Conservation (phyloP, 2,113 vertebrate species). For the Oenanthe oenanthe region DNA sequence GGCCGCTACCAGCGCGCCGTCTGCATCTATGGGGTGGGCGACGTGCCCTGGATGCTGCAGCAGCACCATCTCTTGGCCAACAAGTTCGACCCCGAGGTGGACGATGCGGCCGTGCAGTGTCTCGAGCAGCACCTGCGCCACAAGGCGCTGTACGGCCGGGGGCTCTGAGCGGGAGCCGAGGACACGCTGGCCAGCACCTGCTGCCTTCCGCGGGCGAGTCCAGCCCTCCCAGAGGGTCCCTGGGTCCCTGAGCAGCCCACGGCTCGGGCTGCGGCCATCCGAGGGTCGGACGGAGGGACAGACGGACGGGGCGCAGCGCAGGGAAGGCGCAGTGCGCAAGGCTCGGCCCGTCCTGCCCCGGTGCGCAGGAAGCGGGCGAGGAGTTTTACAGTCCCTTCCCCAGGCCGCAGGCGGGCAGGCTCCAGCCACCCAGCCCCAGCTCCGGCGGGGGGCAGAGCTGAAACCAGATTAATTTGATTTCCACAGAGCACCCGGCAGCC, state of each 20-base stretch:
- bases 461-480: not conserved
- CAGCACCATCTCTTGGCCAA: slow-evolving; percentile 90
- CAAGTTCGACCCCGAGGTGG: slow-evolving; percentile 88
- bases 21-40: slow-evolving; percentile 87
- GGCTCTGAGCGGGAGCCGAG: slow-evolving; percentile 1
- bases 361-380: not conserved
- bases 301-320: not conserved
- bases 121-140: slow-evolving; percentile 83
- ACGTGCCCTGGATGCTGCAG: slow-evolving; percentile 84
- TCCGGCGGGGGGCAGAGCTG: not conserved
- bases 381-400: too few relatives aligned
- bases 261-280: not conserved
- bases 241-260: too few relatives aligned
- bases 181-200: not conserved
- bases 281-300: not conserved
- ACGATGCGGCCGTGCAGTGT: slow-evolving; percentile 83
- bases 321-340: rapidly evolving
- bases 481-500: not conserved
- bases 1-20: slow-evolving; percentile 77
- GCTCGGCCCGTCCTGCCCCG: not conserved
- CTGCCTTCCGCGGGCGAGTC: not conserved
- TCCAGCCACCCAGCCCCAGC: not conserved
- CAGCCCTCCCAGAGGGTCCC: not conserved
- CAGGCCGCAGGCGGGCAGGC: rapidly evolving
- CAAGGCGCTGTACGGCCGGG: slow-evolving; percentile 72